Evolutionary conservation across 2,888 invertebrate genomes (phyloP).

Genomic region (Graphium colonna): DNA sequence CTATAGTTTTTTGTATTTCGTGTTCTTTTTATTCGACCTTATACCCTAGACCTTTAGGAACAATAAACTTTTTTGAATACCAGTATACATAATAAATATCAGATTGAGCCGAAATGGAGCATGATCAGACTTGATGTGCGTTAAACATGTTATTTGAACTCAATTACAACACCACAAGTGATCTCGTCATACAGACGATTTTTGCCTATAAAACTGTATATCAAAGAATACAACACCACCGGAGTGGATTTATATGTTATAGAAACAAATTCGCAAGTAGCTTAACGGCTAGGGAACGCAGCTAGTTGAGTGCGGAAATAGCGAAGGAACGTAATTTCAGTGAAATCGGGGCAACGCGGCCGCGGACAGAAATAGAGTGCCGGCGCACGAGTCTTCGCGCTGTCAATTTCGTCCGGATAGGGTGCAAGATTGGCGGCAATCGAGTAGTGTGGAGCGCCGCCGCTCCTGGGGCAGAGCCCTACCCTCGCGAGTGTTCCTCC

Average conservation of each 20-base stretch:
- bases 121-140: too few relatives aligned
- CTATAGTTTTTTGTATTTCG: too few relatives aligned
- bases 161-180: too few relatives aligned
- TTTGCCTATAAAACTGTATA: background rate
- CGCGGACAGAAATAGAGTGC: constrained; percentile 74
- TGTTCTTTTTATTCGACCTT: too few relatives aligned
- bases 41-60: too few relatives aligned
- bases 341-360: constrained; percentile 79
- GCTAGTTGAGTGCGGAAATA: constrained; percentile 75
- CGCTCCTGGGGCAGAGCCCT: constrained; percentile 25
- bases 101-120: too few relatives aligned
- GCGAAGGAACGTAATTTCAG: constrained; percentile 76
- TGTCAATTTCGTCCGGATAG: constrained; percentile 77
- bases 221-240: background rate
- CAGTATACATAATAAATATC: too few relatives aligned
- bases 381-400: constrained; percentile 67
- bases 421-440: constrained; percentile 62
- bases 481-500: constrained; percentile 45
- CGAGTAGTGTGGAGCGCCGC: constrained; percentile 30
- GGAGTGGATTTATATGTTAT: constrained; percentile 9
- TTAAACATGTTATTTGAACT: too few relatives aligned
- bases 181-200: too few relatives aligned
- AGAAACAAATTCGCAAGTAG: constrained; percentile 49
- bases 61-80: too few relatives aligned
- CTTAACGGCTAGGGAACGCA: constrained; percentile 56